Evolutionary conservation across 2,113 vertebrate species (phyloP), one percentile per base, ranked within the genome.

Genomic region (Callopanchax toddi): DNA sequence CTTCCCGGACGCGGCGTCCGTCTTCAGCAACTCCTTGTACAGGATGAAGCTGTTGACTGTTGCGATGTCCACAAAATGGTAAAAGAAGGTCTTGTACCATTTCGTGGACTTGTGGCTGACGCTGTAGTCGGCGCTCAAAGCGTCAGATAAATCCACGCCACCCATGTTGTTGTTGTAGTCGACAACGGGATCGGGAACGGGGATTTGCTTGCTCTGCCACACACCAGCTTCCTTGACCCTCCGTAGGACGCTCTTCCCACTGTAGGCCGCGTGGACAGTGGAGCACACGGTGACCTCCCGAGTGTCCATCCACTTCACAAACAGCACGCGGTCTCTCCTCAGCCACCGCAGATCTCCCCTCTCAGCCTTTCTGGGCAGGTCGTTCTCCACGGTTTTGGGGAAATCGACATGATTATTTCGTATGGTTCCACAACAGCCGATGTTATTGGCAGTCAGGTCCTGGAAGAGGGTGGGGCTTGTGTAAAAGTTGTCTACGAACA

Each of bases 361-460:
- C n/a, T n/a, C n/a, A 21, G 39, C 40, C 11, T 42, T 58, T 58
- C 26, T 29, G 25, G 57, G 43, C 29, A 46, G 21, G 57, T 60
- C 32, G 18, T 37, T 60, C 17, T 32, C 18, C 26, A 18, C 57
- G 5, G 29, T 60, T 18, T 1, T 10, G 9, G 57, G 57, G 36
- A 48, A 60, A 16, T 21, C 29, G 9, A 11, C 21, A 17, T 18
- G 26, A 20, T 21, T 48, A 36, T 36, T 60, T 22, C 16, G 36
- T 16, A 46, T 37, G 18, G 43, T 37, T 34, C 57, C 57, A n/a
- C 57, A 60, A 32, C 16, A 60, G 57, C 43, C 43, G 26, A 46
- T 37, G 15, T 34, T 11, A 36, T 23, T 46, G 15, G 26, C 18
- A 20, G 0, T 18, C 13, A 48, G 20, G 45, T 59, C 0, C 29